Evolutionary conservation across 2,888 invertebrate species (phyloP), one percentile per base, ranked within the genome.

Genomic region (Unio delphinus): DNA sequence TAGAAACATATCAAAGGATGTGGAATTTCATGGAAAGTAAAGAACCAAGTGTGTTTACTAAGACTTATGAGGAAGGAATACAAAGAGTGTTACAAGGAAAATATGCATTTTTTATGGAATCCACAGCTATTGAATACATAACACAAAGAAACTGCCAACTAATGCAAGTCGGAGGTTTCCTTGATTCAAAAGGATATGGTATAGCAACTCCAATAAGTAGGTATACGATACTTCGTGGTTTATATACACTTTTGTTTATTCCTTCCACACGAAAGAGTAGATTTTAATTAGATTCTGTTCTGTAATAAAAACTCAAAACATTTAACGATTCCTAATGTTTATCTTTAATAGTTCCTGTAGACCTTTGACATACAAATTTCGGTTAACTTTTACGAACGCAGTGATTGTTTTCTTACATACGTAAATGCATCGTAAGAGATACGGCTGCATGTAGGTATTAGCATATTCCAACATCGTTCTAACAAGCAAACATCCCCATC

Each of bases 61-160:
- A 94, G 68, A 94, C 95, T 0, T 97, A 97, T 88, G 95, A 96
- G 80, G 96, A 97, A 84, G 99, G 98, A 0, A 95, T 98, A 34
- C 92, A 94, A 81, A 91, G 95, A 65, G 98, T 98, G 0, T 91
- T 84, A 79, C 68, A 93, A 93, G 67, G 97, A 95, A 95, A 97
- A 89, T 99, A 98, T 90, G 99, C 99, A 0, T 99, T 97, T 88
- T 92, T 99, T 18, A 98, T 99, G 96, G 99, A 99, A 91, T 98
- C 97, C 0, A 98, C 98, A 0, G 97, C 97, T 94, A 91, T 99
- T 73, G 99, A 99, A 90, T 99, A 97, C 88, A 97, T 26, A 95
- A 96, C 90, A n/a, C 86, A 89, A 74, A 75, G 98, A 65, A 96
- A 98, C 89, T 99, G 98, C 88, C 97, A 98, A 88, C 91, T 99